Percentiles rank a stretch among this genome's conserved stretches.
phyloP scores from a whole-genome alignment of 2,888 invertebrate species.

The Phymatocera aterrima region DNA sequence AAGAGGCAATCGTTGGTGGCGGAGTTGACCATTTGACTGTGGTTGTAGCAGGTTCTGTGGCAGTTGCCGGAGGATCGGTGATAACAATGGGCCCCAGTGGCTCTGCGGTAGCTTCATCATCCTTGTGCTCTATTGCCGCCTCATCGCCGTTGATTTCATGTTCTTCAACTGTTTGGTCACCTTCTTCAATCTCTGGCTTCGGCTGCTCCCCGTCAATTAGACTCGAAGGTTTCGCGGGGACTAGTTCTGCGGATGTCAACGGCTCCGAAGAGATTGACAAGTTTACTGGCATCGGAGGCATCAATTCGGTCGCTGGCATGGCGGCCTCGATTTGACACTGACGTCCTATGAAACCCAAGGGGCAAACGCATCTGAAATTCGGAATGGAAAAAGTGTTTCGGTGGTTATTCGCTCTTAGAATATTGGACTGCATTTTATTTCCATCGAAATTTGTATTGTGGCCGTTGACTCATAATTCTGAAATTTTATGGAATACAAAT shows the following conservation, averaged over 20 bases:
- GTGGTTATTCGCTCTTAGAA: not conserved
- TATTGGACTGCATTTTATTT: too few species aligned
- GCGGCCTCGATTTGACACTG: constrained; percentile 81
- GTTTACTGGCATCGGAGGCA: constrained; percentile 63
- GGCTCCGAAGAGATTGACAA: constrained; percentile 27
- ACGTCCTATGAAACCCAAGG: constrained; percentile 85
- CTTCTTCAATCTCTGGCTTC: constrained; percentile 38
- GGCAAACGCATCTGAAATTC: constrained; percentile 82
- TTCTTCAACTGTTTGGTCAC: constrained; percentile 22
- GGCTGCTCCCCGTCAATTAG: not conserved
- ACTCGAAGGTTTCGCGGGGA: constrained; percentile 47
- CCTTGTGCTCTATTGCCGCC: constrained; percentile 32
- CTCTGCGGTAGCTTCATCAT: constrained; percentile 51
- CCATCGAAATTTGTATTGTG: too few species aligned
- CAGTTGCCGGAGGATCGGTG: constrained; percentile 63
- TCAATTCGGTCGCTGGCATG: constrained; percentile 67
- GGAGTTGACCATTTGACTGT: constrained; percentile 72
- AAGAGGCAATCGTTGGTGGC: constrained; percentile 62
- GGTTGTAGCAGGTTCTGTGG: constrained; percentile 65
- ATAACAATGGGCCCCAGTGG: constrained; percentile 67
- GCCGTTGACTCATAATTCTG: too few species aligned
- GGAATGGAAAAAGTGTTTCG: not conserved
- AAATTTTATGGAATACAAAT: too few species aligned
- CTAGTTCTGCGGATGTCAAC: constrained; percentile 48
- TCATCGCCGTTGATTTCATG: constrained; percentile 6